Percentiles rank a stretch among this genome's conserved stretches.
These are phyloP conservation scores for Manis crassicaudata DNA, from an alignment of 2,797 vertebrate species.

Conservation along the genomic window DNA sequence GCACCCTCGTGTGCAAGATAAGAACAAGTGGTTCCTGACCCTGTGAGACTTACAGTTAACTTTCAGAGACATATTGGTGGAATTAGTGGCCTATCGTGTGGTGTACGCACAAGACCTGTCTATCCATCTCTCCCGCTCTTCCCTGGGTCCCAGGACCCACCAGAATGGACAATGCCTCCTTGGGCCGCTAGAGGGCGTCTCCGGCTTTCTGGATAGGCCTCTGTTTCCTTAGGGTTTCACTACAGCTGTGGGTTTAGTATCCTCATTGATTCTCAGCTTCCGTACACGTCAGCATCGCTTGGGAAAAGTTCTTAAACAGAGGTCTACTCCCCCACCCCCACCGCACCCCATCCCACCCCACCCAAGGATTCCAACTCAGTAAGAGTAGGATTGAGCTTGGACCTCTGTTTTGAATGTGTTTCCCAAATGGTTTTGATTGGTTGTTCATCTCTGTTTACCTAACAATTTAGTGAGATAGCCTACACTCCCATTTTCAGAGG, in stretches of 20 bases:
- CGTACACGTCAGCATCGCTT: neutral
- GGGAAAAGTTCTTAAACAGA: neutral
- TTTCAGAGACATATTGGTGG: neutral
- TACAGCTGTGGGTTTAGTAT: neutral
- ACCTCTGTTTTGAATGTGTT: neutral
- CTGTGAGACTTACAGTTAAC: neutral
- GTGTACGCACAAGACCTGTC: neutral
- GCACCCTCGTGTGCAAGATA: neutral
- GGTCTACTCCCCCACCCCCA: neutral
- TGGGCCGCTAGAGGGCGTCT: slow-evolving; percentile 78
- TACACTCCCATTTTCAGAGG: neutral
- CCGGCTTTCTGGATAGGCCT: slow-evolving; percentile 15
- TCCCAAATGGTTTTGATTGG: neutral
- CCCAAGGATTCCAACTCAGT: neutral
- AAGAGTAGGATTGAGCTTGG: neutral
- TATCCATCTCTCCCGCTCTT: neutral
- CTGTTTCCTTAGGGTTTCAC: neutral
- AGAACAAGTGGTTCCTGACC: neutral
- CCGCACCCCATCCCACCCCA: too few species aligned
- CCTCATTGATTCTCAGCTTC: neutral
- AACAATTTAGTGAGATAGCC: neutral
- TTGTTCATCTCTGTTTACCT: too few species aligned
- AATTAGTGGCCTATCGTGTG: neutral
- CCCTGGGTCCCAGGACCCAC: accelerated
- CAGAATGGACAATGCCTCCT: neutral